Evolutionary conservation across 2,888 invertebrate genomes (phyloP).

Genomic region (Drosophila kuntzei): DNA sequence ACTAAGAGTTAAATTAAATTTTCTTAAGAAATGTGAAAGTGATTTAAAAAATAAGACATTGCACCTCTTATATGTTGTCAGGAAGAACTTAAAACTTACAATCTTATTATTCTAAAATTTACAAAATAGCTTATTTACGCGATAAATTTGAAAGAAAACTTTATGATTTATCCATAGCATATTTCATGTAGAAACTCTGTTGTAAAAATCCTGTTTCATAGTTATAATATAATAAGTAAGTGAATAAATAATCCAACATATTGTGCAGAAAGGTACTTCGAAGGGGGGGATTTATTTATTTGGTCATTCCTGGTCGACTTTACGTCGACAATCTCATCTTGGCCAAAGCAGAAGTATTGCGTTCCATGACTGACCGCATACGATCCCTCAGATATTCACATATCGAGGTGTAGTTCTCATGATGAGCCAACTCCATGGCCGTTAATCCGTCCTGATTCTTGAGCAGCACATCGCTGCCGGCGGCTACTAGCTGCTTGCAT

Average conservation of each 20-base stretch:
- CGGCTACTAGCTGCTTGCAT: conserved; percentile 90
- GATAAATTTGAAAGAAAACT: conserved; percentile 17
- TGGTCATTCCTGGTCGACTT: conserved; percentile 34
- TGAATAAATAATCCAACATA: conserved; percentile 58
- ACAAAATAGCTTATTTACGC: conserved; percentile 55
- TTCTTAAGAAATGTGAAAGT: not conserved
- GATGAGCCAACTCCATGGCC: conserved; percentile 88
- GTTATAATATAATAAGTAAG: conserved; percentile 26
- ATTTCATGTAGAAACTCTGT: conserved; percentile 32
- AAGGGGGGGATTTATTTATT: conserved; percentile 41
- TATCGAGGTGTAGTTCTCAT: conserved; percentile 84
- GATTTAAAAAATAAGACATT: not conserved
- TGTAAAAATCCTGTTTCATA: conserved; percentile 24
- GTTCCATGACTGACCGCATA: conserved; percentile 66
- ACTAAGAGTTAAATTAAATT: not conserved
- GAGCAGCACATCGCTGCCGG: conserved; percentile 89
- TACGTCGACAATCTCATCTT: conserved; percentile 63
- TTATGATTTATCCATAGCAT: conserved; percentile 14
- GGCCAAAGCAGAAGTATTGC: conserved; percentile 56
- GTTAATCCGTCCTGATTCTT: conserved; percentile 91
- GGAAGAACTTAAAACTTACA: conserved; percentile 4
- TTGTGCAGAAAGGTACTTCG: conserved; percentile 73
- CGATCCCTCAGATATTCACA: conserved; percentile 85
- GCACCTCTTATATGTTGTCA: not conserved
- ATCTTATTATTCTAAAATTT: conserved; percentile 33